Evolutionary conservation across 1,140 invertebrate genomes (phyloP).

Genomic region (Acyrthosiphon pisum): DNA sequence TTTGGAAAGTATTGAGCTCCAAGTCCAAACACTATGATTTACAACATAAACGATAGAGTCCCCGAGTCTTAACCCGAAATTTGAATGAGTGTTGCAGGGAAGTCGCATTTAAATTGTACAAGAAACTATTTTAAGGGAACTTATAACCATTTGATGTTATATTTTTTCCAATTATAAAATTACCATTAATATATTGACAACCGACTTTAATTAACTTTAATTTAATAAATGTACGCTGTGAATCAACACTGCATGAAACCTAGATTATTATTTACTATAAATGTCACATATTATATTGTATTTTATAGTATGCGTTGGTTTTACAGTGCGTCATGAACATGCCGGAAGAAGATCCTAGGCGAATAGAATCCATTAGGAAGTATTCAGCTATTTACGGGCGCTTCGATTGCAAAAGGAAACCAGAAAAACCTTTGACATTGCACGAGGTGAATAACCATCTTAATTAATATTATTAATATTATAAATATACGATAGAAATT

Average conservation of each 20-base stretch:
- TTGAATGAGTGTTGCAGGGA: not conserved
- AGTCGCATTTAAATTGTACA: not conserved
- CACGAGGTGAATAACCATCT: constrained; percentile 77
- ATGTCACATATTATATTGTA: not conserved
- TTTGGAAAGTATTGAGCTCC: no score
- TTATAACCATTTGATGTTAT: not conserved
- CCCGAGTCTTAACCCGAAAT: not conserved
- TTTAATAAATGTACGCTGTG: not conserved
- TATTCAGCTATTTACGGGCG: constrained; percentile 96
- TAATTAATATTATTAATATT: not conserved
- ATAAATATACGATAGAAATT: not conserved
- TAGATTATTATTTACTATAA: not conserved
- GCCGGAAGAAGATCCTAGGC: constrained; percentile 82
- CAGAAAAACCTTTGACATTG: constrained; percentile 92
- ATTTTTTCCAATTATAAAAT: not conserved
- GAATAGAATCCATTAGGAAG: constrained; percentile 93
- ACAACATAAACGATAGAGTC: not conserved
- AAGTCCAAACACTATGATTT: not conserved
- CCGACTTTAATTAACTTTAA: not conserved
- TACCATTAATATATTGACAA: not conserved
- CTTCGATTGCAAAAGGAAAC: constrained; percentile 95
- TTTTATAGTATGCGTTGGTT: not conserved
- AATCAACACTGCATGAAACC: not conserved
- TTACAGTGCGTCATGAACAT: constrained; percentile 82
- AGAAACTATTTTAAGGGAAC: not conserved